Evolutionary conservation across 2,113 vertebrate species (phyloP), one percentile per base, ranked within the genome.

Genomic region (Anser cygnoides): DNA sequence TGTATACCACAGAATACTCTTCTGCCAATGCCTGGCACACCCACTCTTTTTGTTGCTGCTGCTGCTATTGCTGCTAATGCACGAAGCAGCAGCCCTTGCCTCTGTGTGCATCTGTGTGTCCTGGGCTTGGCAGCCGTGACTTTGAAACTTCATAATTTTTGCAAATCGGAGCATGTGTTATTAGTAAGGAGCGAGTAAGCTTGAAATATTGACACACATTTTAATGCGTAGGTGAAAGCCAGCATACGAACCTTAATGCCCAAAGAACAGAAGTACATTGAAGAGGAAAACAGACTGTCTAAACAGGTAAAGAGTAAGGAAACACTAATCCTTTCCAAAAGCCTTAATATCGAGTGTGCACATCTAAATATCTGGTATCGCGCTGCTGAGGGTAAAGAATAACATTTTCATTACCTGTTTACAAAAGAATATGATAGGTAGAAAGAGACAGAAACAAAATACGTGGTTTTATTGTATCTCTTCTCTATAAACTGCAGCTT

Each of bases 181-280:
- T 82, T 95, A 92, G 87, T 41, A 74, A 96, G 81, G 93, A 92
- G 52, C 13, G 13, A 87, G 87, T 87, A 33, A 96, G 94, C 92
- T 37, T 84, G 93, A 96, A 95, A 97, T 92, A 97, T 3, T 97
- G 95, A 98, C 93, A 76, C 49, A 35, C 96, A 7, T 98, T 98
- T 97, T 94, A 92, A 95, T 97, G 68, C 78, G 25, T 93, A 99
- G 99, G 98, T 99, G 97, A 99, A 99, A 98, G 99, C 99, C 97
- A 99, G 99, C 96, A 98, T 99, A 96, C 98, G 98, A 98, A 99
- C 99, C 63, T 96, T 99, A 98, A 98, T 98, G 94, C 99, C 99
- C 96, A 99, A 99, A 97, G 99, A 99, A 97, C 98, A 99, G 98
- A 99, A 99, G 98, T 99, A 99, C 94, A 99, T 99, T 84, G 99